phyloP scores from a whole-genome alignment of 2,113 vertebrate species.

The Hydrochoerus hydrochaeris region DNA sequence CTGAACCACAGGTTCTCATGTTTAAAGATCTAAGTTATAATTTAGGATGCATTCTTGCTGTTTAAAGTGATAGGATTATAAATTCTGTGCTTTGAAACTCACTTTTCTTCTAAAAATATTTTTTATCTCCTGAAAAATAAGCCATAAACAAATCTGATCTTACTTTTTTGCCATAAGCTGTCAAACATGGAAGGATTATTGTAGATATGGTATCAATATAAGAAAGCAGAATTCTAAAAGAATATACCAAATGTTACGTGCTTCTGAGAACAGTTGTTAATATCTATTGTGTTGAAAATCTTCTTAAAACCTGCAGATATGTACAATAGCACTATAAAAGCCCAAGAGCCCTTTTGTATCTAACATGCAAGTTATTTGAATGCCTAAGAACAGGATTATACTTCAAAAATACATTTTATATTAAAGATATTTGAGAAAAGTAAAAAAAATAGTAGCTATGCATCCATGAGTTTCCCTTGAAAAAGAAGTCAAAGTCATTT shows the following conservation, averaged over 20 bases:
- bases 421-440: conserved; percentile 46
- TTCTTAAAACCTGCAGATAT: conserved; percentile 71
- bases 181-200: conserved; percentile 42
- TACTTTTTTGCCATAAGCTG: conserved; percentile 55
- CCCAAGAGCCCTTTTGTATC: conserved; percentile 52
- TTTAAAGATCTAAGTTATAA: conserved; percentile 41
- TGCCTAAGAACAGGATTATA: conserved; percentile 48
- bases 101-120: conserved; percentile 56
- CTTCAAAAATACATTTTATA: conserved; percentile 34
- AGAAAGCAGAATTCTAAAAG: conserved; percentile 72
- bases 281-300: conserved; percentile 68
- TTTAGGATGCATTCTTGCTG: conserved; percentile 40
- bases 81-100: conserved; percentile 39
- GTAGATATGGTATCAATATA: conserved; percentile 54
- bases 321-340: conserved; percentile 42
- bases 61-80: conserved; percentile 17
- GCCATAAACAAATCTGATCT: conserved; percentile 60
- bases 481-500: conserved; percentile 16
- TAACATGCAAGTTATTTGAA: conserved; percentile 67
- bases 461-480: not conserved
- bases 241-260: not conserved
- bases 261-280: conserved; percentile 71
- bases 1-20: not conserved
- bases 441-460: not conserved
- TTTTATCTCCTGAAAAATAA: conserved; percentile 64